Evolutionary conservation across 2,797 vertebrate species (phyloP), one percentile per base, ranked within the genome.

Genomic region (Crenuchus spilurus): DNA sequence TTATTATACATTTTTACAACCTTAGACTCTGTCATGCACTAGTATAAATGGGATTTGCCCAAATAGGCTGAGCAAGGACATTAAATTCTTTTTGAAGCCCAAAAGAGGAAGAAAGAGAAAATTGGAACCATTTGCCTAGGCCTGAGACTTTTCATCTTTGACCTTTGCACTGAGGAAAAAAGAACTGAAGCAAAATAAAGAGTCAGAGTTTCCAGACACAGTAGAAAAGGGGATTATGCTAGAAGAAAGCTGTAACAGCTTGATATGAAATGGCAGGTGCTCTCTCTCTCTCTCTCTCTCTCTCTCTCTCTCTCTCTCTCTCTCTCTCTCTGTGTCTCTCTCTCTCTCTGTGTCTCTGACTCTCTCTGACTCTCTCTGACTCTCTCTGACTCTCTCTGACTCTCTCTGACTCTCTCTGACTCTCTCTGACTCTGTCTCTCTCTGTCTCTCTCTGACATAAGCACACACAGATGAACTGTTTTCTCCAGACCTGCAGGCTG

Each of bases 71-170:
- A 55, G 52, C 16, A 31, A 31, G 52, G 18, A 18, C 6, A 6
- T 31, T 14, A 55, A 55, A 18, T 55, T 16, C 2, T 28, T 28
- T 55, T 31, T 8, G 16, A 55, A 33, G 2, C 30, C 7, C 3
- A 1, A 20, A 8, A 14, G 44, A 44, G 42, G 3, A 6, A 3
- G 24, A 10, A 13, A 48, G 20, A 49, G 10, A 24, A 24, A 51
- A 24, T 1, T 26, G 2, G 22, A 65, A 55, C 55, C 79, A 82
- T 84, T 82, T 84, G 83, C 63, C 8, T 20, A 20, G 30, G n/a
- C 69, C 77, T 37, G 33, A 52, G 48, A 71, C 30, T 65, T 77
- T 28, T 66, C 75, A 76, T 74, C 80, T 73, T 49, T 78, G 57
- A 78, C 64, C 76, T 78, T 68, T 54, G 26, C 39, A 61, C 62